Evolutionary conservation across 2,797 vertebrate species (phyloP).

Genomic region (Danio albolineatus): DNA sequence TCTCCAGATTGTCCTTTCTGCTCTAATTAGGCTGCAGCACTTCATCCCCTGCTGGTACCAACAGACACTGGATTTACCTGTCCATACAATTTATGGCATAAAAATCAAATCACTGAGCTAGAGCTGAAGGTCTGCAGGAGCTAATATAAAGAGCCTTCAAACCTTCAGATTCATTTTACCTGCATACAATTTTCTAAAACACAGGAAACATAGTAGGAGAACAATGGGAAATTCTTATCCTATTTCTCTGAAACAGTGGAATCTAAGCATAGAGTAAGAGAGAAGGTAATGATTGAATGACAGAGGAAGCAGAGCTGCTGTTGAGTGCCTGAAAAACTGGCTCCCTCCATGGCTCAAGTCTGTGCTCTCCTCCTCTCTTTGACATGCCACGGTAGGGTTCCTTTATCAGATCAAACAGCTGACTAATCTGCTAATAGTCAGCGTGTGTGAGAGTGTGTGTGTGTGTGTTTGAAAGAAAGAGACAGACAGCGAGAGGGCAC

Average conservation of each 20-base stretch:
- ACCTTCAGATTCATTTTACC: slow-evolving; percentile 6
- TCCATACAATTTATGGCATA: slow-evolving; percentile 1
- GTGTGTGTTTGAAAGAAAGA: slow-evolving; percentile 8
- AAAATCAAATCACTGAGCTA: neutral
- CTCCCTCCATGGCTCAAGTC: neutral
- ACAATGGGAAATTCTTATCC: slow-evolving; percentile 2
- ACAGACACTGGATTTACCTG: slow-evolving; percentile 1
- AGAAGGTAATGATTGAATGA: neutral
- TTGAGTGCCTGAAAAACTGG: neutral
- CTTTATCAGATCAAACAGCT: slow-evolving; percentile 38
- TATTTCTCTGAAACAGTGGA: neutral
- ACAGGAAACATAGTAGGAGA: neutral
- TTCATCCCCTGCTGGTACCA: neutral
- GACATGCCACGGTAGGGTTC: slow-evolving; percentile 3
- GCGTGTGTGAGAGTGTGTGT: neutral
- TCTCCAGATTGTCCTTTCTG: neutral
- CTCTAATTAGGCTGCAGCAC: neutral
- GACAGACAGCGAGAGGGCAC: slow-evolving; percentile 16
- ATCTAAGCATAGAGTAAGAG: neutral
- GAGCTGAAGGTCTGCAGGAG: slow-evolving; percentile 21
- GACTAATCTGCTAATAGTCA: slow-evolving; percentile 33
- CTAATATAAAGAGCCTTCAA: neutral
- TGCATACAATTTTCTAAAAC: neutral
- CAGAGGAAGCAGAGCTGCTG: slow-evolving; percentile 3
- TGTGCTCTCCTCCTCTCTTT: slow-evolving; percentile 10